Percentiles rank a stretch among this genome's conserved stretches.
phyloP scores from a whole-genome alignment of 2,797 vertebrate genomes.

The Taenioides sp. region DNA sequence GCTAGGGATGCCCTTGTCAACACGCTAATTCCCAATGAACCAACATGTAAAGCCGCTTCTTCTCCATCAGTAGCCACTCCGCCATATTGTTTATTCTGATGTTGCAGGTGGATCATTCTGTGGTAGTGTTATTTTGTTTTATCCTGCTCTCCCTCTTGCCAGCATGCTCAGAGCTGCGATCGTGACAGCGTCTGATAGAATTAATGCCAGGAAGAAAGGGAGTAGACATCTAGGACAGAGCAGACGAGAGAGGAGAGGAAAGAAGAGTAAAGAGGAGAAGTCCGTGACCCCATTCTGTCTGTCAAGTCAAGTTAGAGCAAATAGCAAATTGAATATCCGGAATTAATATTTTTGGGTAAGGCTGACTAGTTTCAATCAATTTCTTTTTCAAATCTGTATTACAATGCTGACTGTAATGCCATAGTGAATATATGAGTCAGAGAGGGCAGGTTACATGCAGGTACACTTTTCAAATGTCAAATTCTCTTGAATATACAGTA shows the following conservation, averaged over 20 bases:
- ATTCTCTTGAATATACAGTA: conserved; percentile 35
- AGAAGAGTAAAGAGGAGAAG: conserved; percentile 5
- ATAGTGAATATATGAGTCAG: conserved; percentile 50
- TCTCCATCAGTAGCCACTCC: conserved; percentile 56
- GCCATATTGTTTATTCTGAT: conserved; percentile 28
- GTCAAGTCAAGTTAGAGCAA: conserved; percentile 47
- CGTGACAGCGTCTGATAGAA: conserved; percentile 67
- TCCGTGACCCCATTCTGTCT: conserved; percentile 45
- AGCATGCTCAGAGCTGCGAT: conserved; percentile 60
- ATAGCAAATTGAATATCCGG: not conserved
- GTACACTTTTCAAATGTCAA: conserved; percentile 53
- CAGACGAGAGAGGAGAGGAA: not conserved
- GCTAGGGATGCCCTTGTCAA: conserved; percentile 52
- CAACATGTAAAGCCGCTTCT: conserved; percentile 42
- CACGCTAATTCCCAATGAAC: conserved; percentile 60
- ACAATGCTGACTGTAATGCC: not conserved
- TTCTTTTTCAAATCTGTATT: not conserved
- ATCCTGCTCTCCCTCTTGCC: conserved; percentile 38
- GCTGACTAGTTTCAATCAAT: not conserved
- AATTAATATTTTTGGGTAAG: not conserved
- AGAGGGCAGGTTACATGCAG: conserved; percentile 37
- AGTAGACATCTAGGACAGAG: conserved; percentile 65
- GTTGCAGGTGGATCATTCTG: conserved; percentile 43
- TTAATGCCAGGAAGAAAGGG: conserved; percentile 56
- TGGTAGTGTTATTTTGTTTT: conserved; percentile 53